Conservation (phyloP, 2,113 vertebrate species). For the Heptranchias perlo region DNA sequence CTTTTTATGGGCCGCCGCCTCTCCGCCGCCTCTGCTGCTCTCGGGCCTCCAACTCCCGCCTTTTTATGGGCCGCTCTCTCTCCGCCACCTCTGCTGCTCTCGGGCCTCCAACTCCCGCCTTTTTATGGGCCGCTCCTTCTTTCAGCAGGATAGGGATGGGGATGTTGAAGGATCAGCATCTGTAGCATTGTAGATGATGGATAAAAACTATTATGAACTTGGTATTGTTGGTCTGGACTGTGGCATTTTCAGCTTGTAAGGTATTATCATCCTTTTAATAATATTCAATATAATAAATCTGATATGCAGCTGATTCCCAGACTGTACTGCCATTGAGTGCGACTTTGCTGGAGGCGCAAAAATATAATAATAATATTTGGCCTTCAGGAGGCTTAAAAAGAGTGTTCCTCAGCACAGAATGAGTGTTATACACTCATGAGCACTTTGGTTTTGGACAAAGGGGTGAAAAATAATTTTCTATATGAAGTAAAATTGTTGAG, state of each 20-base stretch:
- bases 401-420: background rate
- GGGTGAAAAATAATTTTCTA: background rate
- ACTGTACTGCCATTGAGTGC: background rate
- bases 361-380: background rate
- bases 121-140: too few species aligned
- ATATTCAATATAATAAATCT: background rate
- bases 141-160: background rate
- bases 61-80: too few species aligned
- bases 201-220: background rate
- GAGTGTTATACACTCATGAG: background rate
- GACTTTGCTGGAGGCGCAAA: background rate
- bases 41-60: too few species aligned
- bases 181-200: background rate
- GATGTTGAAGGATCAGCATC: background rate
- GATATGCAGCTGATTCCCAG: background rate
- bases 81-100: too few species aligned
- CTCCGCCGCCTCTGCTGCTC: too few species aligned
- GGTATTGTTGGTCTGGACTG: background rate
- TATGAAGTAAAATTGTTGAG: background rate
- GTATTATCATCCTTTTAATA: background rate
- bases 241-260: background rate
- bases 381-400: background rate
- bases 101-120: too few species aligned
- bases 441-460: background rate
- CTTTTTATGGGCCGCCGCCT: too few species aligned